Base-by-base conservation (phyloP, 2,113 vertebrate species). In the Tricholaema leucomelas region DNA sequence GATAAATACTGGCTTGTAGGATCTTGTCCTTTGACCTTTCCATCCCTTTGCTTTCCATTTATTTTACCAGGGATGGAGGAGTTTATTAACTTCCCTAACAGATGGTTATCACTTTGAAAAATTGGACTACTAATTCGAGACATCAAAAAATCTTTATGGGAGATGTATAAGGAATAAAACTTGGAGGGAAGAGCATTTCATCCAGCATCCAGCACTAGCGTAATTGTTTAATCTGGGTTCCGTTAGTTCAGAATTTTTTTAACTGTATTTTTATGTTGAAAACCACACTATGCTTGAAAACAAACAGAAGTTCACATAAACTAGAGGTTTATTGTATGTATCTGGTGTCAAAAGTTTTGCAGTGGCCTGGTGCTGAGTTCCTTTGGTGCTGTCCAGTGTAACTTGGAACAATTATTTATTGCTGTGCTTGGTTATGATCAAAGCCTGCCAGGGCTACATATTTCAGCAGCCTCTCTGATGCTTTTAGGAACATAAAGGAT, bases 321-420 rank as follows among this genome's bases (percentile, higher is more conserved):
- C 12, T 24, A 12, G 44, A 42, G 12, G 28, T 35, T 84, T 44
- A 30, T 81, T 33, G 24, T 58, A 16, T 20, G 18, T 64, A 30
- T 71, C 42, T 80, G 33, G 13, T 88, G 61, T 71, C 7, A 3
- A 75, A 88, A 90, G 33, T n/a, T 48, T 80, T 87, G 77, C 40
- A 21, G 63, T 89, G 3, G n/a, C 14, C 27, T 83, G n/a, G 20
- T 83, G 56, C 76, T 88, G 12, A 60, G 58, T 61, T 11, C 61
- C 42, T 64, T 83, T 15, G 40, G 80, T 94, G 82, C 73, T 91
- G 77, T 94, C 70, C 94, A 91, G 73, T 91, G 54, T 81, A 59
- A 67, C 55, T 85, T 92, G 91, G 70, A 89, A 63, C 46, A 54
- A 44, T 92, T 93, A 58, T 82, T 93, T 81, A 66, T 81, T 93